Evolutionary conservation across 2,113 vertebrate species (phyloP), one percentile per base, ranked within the genome.

Genomic region (Crotalus horridus): DNA sequence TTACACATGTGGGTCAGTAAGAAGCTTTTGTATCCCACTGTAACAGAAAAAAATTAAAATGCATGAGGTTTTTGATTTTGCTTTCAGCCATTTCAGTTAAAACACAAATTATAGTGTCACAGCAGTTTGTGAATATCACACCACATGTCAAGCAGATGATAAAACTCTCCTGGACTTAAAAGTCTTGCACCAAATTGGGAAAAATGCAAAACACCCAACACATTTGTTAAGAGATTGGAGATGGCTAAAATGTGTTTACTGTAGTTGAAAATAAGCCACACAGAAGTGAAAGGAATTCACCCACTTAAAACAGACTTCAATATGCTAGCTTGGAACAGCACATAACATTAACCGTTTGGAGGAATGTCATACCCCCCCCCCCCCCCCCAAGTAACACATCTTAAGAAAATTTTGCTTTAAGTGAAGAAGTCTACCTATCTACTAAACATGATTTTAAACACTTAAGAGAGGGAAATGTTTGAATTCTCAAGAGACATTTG

Each of bases 391-490:
- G 33, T 43, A 23, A 39, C 58, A 48, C 56, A 0, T 20, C 29
- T 59, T 55, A 46, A 56, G 13, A 87, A 17, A 10, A 81, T 21
- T 81, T 87, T 56, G 7, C 51, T 12, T 15, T 10, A 51, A 15
- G 43, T 88, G 23, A 88, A 33, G 39, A 39, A 54, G 3, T 89
- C 56, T 85, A 20, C 26, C n/a, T 85, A 29, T 13, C 56, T 33
- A 29, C 61, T 48, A 39, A 88, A 88, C 54, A 91, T 6, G 6
- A 48, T 64, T 17, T 58, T 89, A 56, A 59, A 90, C 10, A 26
- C 61, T 29, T n/a, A n/a, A n/a, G 33, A 59, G 33, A 13, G 33
- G 94, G 96, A 96, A 95, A 93, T 93, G 94, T 94, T 92, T 89
- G 29, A 59, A 87, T 54, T 89, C 39, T 53, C 29, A 10, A 85